Evolutionary conservation across 2,888 invertebrate species (phyloP).

Genomic region (Mallateleia sp.): DNA sequence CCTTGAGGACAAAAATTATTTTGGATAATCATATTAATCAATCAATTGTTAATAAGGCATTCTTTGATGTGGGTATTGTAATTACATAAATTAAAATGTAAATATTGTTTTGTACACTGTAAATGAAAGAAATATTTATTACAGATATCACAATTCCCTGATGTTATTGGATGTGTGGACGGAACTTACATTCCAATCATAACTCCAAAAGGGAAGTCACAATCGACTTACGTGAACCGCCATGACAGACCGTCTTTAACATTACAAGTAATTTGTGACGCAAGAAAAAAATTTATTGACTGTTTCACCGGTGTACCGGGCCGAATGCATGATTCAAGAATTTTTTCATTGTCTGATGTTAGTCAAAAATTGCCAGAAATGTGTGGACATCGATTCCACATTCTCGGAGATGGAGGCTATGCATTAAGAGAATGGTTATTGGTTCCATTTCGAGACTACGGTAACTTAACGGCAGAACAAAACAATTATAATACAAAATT

Average conservation of each 20-base stretch:
- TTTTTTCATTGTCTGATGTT: background rate
- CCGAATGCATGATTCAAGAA: background rate
- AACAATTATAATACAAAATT: background rate
- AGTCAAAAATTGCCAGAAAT: background rate
- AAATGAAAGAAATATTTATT: too few species aligned
- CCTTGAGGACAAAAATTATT: too few species aligned
- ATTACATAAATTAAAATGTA: too few species aligned
- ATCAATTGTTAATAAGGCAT: too few species aligned
- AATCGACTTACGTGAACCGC: background rate
- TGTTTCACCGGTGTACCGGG: conserved; percentile 8
- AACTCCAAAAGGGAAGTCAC: background rate
- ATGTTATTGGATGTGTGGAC: conserved; percentile 8
- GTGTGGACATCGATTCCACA: background rate
- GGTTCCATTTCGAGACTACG: background rate
- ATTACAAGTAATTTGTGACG: conserved; percentile 1
- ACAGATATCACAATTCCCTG: conserved; percentile 2
- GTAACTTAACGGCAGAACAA: background rate
- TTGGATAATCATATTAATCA: too few species aligned
- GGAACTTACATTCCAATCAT: background rate
- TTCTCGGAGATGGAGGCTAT: conserved; percentile 11
- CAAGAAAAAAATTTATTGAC: conserved; percentile 7
- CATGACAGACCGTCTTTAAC: conserved; percentile 17
- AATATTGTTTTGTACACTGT: too few species aligned
- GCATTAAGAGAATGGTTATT: conserved; percentile 6
- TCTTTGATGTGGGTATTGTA: too few species aligned